These are phyloP conservation scores for Eidolon helvum DNA, from an alignment of 2,113 vertebrate species.

Conservation along the genomic window DNA sequence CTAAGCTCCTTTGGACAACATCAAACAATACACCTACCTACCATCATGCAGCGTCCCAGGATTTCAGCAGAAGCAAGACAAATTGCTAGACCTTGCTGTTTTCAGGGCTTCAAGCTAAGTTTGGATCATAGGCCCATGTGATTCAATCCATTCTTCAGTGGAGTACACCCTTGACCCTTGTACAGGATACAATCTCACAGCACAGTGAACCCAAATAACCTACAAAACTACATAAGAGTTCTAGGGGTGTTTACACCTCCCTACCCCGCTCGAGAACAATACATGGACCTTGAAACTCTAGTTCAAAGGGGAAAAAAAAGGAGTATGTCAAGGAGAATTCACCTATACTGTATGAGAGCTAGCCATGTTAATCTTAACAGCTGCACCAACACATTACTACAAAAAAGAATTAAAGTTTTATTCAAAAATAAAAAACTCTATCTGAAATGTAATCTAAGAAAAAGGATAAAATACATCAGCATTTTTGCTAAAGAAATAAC, in stretches of 20 bases:
- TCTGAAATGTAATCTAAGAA: not conserved
- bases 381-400: not conserved
- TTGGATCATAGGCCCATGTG: not conserved
- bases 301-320: not conserved
- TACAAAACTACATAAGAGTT: not conserved
- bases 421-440: too few species aligned
- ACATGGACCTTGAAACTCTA: not conserved
- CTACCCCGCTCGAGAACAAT: not conserved
- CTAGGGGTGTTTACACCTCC: too few species aligned
- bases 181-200: not conserved
- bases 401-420: not conserved
- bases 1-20: not conserved
- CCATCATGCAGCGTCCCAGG: not conserved
- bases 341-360: not conserved
- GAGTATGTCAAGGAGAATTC: not conserved
- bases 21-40: not conserved
- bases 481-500: not conserved
- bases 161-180: not conserved
- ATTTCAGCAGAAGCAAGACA: not conserved
- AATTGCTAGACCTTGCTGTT: not conserved
- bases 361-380: not conserved
- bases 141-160: not conserved
- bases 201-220: not conserved
- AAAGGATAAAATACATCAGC: not conserved
- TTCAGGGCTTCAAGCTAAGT: not conserved